Conservation (phyloP, 2,888 invertebrate genomes). For the Pollenia griseotomentosa region DNA sequence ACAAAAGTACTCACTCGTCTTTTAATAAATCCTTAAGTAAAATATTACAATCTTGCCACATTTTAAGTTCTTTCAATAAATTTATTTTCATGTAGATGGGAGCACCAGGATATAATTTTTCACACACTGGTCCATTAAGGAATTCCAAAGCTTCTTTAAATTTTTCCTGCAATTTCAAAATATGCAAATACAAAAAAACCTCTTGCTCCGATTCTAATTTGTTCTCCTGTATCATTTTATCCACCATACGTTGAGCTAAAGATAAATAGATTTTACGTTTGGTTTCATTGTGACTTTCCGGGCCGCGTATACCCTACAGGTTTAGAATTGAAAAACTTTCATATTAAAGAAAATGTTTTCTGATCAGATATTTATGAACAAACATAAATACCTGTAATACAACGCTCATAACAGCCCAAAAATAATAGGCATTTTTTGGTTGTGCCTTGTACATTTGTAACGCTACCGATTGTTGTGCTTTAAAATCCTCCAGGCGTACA, state of each 20-base stretch:
- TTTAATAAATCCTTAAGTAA: slow-evolving; percentile 90
- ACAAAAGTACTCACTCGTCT: slow-evolving; percentile 87
- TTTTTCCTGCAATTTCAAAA: slow-evolving; percentile 92
- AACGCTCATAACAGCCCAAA: slow-evolving; percentile 99
- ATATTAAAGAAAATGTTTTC: too few species aligned
- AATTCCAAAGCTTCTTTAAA: slow-evolving; percentile 92
- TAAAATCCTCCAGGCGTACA: slow-evolving; percentile 94
- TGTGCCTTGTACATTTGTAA: slow-evolving; percentile 95
- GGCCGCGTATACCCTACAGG: slow-evolving; percentile 84
- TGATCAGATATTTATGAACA: neutral
- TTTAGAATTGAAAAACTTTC: neutral
- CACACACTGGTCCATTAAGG: slow-evolving; percentile 90
- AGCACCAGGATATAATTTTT: slow-evolving; percentile 88
- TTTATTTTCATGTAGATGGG: slow-evolving; percentile 89
- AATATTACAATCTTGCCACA: slow-evolving; percentile 90
- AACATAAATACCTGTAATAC: slow-evolving; percentile 91
- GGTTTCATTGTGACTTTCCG: slow-evolving; percentile 85
- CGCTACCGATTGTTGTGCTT: slow-evolving; percentile 95
- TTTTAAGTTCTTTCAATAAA: slow-evolving; percentile 89
- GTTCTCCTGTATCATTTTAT: slow-evolving; percentile 93
- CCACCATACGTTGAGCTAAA: slow-evolving; percentile 96
- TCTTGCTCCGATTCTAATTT: slow-evolving; percentile 97
- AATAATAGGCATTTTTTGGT: slow-evolving; percentile 98
- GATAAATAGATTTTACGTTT: slow-evolving; percentile 90
- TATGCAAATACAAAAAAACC: slow-evolving; percentile 94